These are phyloP conservation scores for Diarsia brunnea DNA, from an alignment of 2,888 invertebrate genomes.

Conservation along the genomic window DNA sequence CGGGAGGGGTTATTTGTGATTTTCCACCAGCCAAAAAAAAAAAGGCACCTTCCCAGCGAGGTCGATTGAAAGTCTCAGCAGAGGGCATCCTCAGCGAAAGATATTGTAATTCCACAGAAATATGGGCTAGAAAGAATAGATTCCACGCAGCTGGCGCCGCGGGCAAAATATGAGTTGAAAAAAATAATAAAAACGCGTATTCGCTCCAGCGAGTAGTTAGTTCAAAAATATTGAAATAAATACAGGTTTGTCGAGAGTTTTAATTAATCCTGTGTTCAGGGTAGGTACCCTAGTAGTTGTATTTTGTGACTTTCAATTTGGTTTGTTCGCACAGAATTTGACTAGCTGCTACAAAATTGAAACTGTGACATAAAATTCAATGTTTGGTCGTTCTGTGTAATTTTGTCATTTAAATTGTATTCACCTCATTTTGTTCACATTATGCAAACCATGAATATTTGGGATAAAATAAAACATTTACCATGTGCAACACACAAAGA, in stretches of 20 bases:
- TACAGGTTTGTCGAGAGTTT: constrained; percentile 9
- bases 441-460: neutral
- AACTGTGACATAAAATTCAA: neutral
- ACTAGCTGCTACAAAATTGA: neutral
- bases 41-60: neutral
- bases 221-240: constrained; percentile 38
- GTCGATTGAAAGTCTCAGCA: neutral
- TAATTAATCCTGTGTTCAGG: constrained; percentile 45
- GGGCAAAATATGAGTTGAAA: constrained; percentile 20
- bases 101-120: constrained; percentile 43
- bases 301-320: constrained; percentile 25
- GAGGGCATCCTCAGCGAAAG: neutral
- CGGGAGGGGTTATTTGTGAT: too few relatives aligned
- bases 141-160: constrained; percentile 28
- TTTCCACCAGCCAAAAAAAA: too few relatives aligned
- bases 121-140: constrained; percentile 11
- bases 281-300: constrained; percentile 12
- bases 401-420: neutral
- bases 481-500: too few relatives aligned
- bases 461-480: neutral
- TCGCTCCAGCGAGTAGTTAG: constrained; percentile 11
- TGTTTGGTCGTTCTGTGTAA: neutral
- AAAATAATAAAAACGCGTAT: constrained; percentile 22
- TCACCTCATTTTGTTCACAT: neutral
- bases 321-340: neutral